Evolutionary conservation across 2,888 invertebrate genomes (phyloP), one percentile per base, ranked within the genome.

Genomic region (Epinotia nisella): DNA sequence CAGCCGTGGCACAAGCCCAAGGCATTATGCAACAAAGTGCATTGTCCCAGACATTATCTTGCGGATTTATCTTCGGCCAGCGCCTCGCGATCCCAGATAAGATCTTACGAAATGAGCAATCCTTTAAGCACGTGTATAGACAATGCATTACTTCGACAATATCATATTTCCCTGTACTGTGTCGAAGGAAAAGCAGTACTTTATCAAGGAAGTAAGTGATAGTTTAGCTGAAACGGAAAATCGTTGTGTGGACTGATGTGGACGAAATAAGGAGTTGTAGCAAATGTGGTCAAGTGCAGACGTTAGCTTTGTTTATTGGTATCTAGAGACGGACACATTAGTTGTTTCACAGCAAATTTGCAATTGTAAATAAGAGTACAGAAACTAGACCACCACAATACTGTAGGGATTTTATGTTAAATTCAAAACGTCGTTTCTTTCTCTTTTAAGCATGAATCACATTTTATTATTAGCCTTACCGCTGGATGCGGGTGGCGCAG

Each of bases 21-120:
- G 74, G 60, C 74, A 78, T 85, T 84, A 83, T 85, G 83, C 82
- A 85, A 85, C 78, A 64, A 77, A 80, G 82, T 78, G 84, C 83
- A 86, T 83, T 83, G 83, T 82, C 80, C 81, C 75, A 70, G 80
- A 76, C 76, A 79, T 80, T 78, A 78, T 76, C 75, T 78, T 59
- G 53, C 67, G 78, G 68, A 64, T 74, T 78, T 81, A 82, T 84
- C 83, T 78, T 81, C 77, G 70, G 61, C 70, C 75, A 74, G 71
- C 76, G 76, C 78, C 77, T 77, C 75, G 68, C 75, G 82, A 83
- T 83, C 74, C 53, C 75, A 75, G 84, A 86, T 85, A 83, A 81
- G 76, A 81, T 82, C 80, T 79, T 77, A 71, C 75, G 77, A 77
- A 78, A 80, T 76, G 79, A 78, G 78, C 77, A 76, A 78, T 78